Conservation (phyloP, 2,888 invertebrate genomes). For the Notodonta ziczac region DNA sequence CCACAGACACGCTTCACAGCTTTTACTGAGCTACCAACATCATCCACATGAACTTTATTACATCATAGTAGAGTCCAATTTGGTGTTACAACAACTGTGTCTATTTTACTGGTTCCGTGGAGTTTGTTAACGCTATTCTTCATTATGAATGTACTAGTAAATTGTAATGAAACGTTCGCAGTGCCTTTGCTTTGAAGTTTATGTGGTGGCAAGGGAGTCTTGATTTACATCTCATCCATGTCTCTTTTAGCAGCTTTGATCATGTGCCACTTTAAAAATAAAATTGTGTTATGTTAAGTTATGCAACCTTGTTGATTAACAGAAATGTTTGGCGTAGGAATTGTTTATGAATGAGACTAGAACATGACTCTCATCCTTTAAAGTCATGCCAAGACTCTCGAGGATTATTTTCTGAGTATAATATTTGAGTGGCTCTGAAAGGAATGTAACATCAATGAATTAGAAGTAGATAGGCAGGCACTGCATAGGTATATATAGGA, state of each 20-base stretch:
- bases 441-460: too few species aligned
- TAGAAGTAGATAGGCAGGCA: too few species aligned
- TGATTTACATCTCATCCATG: constrained; percentile 1
- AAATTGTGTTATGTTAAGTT: neutral
- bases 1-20: constrained; percentile 68
- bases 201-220: constrained; percentile 18
- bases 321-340: too few species aligned
- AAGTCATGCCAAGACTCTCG: too few species aligned
- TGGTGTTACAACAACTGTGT: constrained; percentile 9
- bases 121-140: constrained; percentile 38
- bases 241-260: constrained; percentile 11
- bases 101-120: constrained; percentile 31
- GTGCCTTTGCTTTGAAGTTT: constrained; percentile 20
- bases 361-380: too few species aligned
- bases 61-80: constrained; percentile 34
- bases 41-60: constrained; percentile 43
- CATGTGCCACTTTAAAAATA: neutral
- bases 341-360: too few species aligned
- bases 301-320: neutral
- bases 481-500: too few species aligned
- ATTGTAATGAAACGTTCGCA: constrained; percentile 29
- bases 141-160: constrained; percentile 33
- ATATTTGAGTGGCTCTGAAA: too few species aligned
- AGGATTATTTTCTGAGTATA: too few species aligned
- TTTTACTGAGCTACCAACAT: constrained; percentile 38